Evolutionary conservation across 2,888 invertebrate species (phyloP).

Genomic region (Ecdyonurus torrentis): DNA sequence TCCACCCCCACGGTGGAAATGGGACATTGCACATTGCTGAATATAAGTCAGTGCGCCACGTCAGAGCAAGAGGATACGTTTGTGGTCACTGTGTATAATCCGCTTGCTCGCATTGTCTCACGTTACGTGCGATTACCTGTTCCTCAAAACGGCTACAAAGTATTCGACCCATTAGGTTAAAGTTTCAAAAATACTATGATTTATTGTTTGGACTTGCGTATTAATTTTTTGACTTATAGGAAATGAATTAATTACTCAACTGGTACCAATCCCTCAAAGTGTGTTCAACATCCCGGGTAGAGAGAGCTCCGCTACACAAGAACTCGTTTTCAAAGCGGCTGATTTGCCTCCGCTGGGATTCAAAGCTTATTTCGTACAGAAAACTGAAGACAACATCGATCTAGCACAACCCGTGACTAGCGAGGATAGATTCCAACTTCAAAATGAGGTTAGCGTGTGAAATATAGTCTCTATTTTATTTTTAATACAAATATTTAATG

Average conservation of each 20-base stretch:
- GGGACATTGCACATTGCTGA: conserved; percentile 33
- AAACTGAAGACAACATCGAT: background rate
- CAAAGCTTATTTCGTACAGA: conserved; percentile 14
- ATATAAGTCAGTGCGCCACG: conserved; percentile 39
- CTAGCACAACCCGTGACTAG: background rate
- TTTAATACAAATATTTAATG: no score
- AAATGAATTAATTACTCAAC: background rate
- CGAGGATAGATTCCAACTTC: conserved; percentile 11
- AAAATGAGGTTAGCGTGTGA: no score
- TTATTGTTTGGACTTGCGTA: background rate
- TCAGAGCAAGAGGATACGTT: conserved; percentile 34
- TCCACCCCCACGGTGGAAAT: background rate
- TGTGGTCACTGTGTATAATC: conserved; percentile 43
- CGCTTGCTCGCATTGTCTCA: conserved; percentile 34
- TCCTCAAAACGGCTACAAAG: conserved; percentile 31
- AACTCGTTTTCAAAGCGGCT: conserved; percentile 24
- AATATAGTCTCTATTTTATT: no score
- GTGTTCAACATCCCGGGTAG: conserved; percentile 24
- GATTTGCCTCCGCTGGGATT: conserved; percentile 21
- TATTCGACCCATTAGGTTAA: conserved; percentile 46
- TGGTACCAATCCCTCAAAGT: conserved; percentile 22
- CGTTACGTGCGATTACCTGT: conserved; percentile 36
- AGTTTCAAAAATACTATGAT: background rate
- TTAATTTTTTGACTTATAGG: no score
- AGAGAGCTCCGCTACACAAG: conserved; percentile 21